Percentiles rank a stretch among this genome's conserved stretches.
These are phyloP conservation scores for Yponomeuta malinellus DNA, from an alignment of 2,888 invertebrate species.

Conservation along the genomic window DNA sequence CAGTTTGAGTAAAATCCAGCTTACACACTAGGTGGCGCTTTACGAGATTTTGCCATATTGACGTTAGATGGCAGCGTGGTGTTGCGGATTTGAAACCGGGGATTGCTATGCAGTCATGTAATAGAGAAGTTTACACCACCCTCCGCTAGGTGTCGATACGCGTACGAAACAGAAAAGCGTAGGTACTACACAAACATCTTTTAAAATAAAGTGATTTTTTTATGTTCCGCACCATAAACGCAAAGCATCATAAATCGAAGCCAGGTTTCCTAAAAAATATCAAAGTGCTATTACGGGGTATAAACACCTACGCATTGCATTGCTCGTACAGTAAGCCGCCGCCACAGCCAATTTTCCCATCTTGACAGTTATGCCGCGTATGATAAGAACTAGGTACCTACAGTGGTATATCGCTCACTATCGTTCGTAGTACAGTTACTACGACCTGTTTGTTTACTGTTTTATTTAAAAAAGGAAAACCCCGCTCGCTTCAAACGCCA, in stretches of 20 bases:
- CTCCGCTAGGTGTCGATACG: conserved; percentile 36
- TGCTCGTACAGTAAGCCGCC: not conserved
- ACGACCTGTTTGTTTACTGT: not conserved
- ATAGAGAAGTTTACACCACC: conserved; percentile 23
- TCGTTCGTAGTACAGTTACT: not conserved
- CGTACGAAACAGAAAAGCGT: not conserved
- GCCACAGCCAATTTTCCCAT: no score
- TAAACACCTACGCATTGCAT: not conserved
- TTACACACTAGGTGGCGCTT: conserved; percentile 19
- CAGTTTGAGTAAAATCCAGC: conserved; percentile 21
- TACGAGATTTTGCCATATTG: not conserved
- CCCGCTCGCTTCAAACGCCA: conserved; percentile 31
- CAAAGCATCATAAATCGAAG: not conserved
- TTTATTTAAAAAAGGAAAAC: conserved; percentile 29
- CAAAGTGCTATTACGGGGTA: not conserved
- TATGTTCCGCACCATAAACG: not conserved
- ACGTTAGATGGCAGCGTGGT: conserved; percentile 10
- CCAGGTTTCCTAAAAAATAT: not conserved
- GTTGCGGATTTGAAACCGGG: not conserved
- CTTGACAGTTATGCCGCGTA: not conserved
- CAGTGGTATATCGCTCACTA: not conserved
- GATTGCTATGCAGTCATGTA: not conserved
- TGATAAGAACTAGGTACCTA: not conserved
- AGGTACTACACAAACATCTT: no score
- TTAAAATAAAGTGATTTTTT: not conserved